These are phyloP conservation scores for Echinops telfairi DNA, from an alignment of 2,113 vertebrate genomes.

Conservation along the genomic window DNA sequence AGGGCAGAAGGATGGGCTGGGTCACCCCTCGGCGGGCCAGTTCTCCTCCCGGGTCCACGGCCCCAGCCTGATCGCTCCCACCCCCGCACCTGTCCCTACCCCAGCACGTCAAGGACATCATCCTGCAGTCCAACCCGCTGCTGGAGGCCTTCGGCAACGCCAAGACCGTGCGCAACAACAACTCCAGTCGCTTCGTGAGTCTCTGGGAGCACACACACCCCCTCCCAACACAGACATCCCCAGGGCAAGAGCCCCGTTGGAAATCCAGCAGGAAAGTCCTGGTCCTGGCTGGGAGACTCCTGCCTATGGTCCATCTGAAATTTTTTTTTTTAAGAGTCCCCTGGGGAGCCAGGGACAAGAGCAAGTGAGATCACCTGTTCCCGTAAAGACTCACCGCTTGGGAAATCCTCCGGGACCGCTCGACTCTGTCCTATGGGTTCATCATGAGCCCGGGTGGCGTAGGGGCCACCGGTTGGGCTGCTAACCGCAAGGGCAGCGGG, in stretches of 20 bases:
- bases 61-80: background rate
- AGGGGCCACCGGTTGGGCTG: too few relatives aligned
- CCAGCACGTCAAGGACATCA: slow-evolving; percentile 98
- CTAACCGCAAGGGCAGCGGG: too few relatives aligned
- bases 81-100: background rate
- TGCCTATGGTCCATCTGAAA: background rate
- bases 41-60: background rate
- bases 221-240: background rate
- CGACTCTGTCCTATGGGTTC: too few relatives aligned
- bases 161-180: slow-evolving; percentile 98
- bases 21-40: rapidly evolving
- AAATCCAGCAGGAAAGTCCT: background rate
- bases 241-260: background rate
- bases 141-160: slow-evolving; percentile 98
- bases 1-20: background rate
- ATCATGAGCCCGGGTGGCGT: too few relatives aligned
- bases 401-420: too few relatives aligned
- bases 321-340: background rate
- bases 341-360: background rate
- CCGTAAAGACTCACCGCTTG: too few relatives aligned
- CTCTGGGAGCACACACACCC: background rate
- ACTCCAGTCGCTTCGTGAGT: slow-evolving; percentile 98
- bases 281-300: background rate
- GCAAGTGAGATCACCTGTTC: too few relatives aligned
- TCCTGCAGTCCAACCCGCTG: slow-evolving; percentile 97